Base-by-base conservation (phyloP, 64 coral and sea anemone species). In the Dendronephthya gigantea region DNA sequence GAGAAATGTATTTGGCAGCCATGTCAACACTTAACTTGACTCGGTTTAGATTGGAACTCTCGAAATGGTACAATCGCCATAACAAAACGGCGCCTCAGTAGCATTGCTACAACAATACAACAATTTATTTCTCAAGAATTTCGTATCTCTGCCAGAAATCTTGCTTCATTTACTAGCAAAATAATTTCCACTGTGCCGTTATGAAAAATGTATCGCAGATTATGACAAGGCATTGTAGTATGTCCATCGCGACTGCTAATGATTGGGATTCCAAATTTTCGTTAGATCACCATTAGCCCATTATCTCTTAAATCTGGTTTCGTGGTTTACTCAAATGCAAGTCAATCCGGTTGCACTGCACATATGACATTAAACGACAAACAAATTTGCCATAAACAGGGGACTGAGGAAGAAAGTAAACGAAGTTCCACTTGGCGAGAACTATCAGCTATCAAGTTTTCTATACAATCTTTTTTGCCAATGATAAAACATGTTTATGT, bases 1-100 rank as follows among this genome's bases (percentile, higher is more conserved):
- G 83, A 85, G 22, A 85, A 85, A 55, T 85, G 45, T n/a, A 28
- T 51, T 17, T 85, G 83, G 83, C 50, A 85, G 7, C 48, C 83
- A 85, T n/a, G 45, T 32, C 83, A 30, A 49, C 8, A 13, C 45
- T 31, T 85, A 52, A 25, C 25, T 9, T 85, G 83, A 28, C 31
- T 85, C 5, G 83, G 38, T 23, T 36, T 55, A 9, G 49, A n/a
- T 7, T 56, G 83, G 31, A 16, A 85, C 16, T 9, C 7, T 50
- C 16, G 48, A 9, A 50, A 50, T 50, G 16, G 48, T 50, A 9
- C 48, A 50, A 86, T 91, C 23, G 15, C 1, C 22, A 41, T 83
- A 47, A 19, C 40, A 5, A 17, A 83, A 1, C 14, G 82, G 48
- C 14, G 82, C 19, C 15, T 23, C 4, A 19, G n/a, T n/a, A 83